These are phyloP conservation scores for Girardia tigrina DNA, from an alignment of 2,888 invertebrate species.

Conservation along the genomic window DNA sequence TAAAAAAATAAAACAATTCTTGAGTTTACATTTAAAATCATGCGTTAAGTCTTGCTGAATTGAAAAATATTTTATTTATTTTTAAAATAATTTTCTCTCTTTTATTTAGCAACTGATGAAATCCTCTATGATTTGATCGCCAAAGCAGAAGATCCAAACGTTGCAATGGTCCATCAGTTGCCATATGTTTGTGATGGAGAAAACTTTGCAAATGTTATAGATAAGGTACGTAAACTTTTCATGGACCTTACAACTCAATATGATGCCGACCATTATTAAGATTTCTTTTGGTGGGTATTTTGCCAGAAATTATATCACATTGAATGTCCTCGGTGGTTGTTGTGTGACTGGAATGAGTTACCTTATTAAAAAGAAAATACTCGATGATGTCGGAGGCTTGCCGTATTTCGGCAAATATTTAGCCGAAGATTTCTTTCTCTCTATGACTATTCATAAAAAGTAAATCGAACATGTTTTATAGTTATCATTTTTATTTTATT, in stretches of 20 bases:
- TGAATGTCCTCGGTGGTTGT: constrained; percentile 44
- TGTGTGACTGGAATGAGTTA: constrained; percentile 50
- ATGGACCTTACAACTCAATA: no score
- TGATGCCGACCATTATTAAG: no score
- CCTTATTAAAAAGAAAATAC: constrained; percentile 44
- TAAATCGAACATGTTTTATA: constrained; percentile 38
- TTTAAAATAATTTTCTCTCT: background rate
- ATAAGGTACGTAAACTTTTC: no score
- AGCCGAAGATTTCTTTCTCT: constrained; percentile 49
- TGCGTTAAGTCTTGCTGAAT: background rate
- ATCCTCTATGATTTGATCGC: constrained; percentile 47
- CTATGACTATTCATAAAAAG: constrained; percentile 45
- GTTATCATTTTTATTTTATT: background rate
- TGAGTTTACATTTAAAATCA: background rate
- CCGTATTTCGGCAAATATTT: constrained; percentile 46
- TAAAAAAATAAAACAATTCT: background rate
- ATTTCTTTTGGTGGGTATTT: constrained; percentile 47
- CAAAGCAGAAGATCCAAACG: constrained; percentile 44
- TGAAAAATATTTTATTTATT: background rate
- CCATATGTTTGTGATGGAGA: constrained; percentile 59
- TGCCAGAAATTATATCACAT: constrained; percentile 45
- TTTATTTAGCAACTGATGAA: constrained; percentile 42
- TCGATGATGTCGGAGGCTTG: constrained; percentile 46
- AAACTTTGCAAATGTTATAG: constrained; percentile 45
- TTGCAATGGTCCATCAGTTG: constrained; percentile 50